These are phyloP conservation scores for Hypsibius dujardini DNA, from an alignment of 1,140 invertebrate genomes.

Conservation along the genomic window DNA sequence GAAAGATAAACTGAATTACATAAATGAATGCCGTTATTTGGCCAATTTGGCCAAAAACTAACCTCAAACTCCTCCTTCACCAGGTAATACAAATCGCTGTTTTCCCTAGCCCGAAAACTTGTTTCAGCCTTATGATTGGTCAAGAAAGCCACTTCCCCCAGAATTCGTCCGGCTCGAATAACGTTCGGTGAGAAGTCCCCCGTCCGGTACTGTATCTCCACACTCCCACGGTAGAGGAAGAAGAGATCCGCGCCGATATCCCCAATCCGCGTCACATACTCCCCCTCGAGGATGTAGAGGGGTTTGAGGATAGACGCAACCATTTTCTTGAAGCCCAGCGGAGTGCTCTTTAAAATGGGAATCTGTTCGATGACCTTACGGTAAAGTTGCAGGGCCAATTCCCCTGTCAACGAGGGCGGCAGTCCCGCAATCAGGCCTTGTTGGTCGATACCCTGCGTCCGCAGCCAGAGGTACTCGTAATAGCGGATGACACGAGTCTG, in stretches of 20 bases:
- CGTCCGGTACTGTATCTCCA: too few species aligned
- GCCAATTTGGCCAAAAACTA: too few species aligned
- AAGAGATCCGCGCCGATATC: too few species aligned
- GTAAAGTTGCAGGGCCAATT: slow-evolving; percentile 20
- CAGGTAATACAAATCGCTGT: slow-evolving; percentile 17
- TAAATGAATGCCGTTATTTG: too few species aligned
- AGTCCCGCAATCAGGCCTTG: slow-evolving; percentile 20
- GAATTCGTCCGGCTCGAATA: slow-evolving; percentile 20
- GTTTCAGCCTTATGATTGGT: slow-evolving; percentile 7
- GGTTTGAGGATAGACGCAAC: slow-evolving; percentile 20
- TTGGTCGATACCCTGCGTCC: slow-evolving; percentile 20
- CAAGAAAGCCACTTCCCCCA: slow-evolving; percentile 21
- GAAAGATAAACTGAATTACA: too few species aligned
- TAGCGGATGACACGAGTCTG: neutral
- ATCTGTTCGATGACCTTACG: slow-evolving; percentile 20
- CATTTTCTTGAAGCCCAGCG: slow-evolving; percentile 20
- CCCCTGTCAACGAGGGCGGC: slow-evolving; percentile 18
- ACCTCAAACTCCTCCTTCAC: slow-evolving; percentile 18
- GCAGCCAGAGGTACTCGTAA: slow-evolving; percentile 21
- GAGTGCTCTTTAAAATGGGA: slow-evolving; percentile 18
- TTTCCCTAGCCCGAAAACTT: neutral
- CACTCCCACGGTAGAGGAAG: too few species aligned
- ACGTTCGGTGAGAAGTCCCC: too few species aligned
- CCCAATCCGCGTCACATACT: too few species aligned
- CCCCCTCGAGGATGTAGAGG: too few species aligned